Evolutionary conservation across 2,113 vertebrate genomes (phyloP), one percentile per base, ranked within the genome.

Genomic region (Monarcha castaneiventris): DNA sequence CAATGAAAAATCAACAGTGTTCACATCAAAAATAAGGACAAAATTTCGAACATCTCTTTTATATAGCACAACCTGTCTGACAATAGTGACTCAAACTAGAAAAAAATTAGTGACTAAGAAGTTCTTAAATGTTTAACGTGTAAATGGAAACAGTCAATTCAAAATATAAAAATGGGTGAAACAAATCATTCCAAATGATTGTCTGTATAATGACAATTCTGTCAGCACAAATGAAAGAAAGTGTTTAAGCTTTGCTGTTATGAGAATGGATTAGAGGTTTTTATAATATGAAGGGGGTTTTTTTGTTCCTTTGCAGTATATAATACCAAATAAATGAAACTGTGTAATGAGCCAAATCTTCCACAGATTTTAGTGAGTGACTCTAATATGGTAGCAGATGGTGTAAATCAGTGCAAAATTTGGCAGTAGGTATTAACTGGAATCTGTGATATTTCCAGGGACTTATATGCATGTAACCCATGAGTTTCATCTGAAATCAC

Each of bases 401-500:
- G 64, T 91, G 90, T 89, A 94, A 97, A 96, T 96, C 81, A 93
- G 90, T 85, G 84, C 27, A 97, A 94, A 94, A 87, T 75, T 87
- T 89, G 78, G 52, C 52, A 64, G 21, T 62, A 73, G 19, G 5
- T 71, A 27, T 76, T 87, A 73, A 89, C 15, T 68, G 41, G 37
- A 87, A 64, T 87, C 49, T 83, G 29, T 59, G n/a, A 54, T 64
- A 56, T 68, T 93, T 95, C 43, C 30, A 61, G 56, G 18, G 37
- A 63, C 19, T n/a, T 1, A 0, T 55, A 82, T 49, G 20, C 30
- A 30, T n/a, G 58, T 11, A 88, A 64, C 3, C 13, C 25, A 19
- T 64, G 41, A 75, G 4, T 61, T 79, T 54, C 10, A 30, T 75
- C 37, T 68, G 54, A 96, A 91, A 87, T 67, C 39, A 87, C 61